Evolutionary conservation across 2,797 vertebrate species (phyloP), one percentile per base, ranked within the genome.

Genomic region (Apogon talboti): DNA sequence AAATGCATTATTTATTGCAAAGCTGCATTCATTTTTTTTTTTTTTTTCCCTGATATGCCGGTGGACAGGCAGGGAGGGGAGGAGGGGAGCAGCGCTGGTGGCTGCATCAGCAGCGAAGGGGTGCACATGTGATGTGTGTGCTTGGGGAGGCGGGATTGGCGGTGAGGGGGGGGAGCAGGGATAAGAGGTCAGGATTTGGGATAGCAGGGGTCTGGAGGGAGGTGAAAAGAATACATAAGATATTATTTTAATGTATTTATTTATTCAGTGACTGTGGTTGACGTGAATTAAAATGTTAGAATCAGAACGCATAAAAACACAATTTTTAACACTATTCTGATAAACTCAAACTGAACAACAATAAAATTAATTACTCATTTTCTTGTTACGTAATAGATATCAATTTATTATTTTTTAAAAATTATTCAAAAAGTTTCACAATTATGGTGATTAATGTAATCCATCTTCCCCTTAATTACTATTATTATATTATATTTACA

Each of bases 1-100:
- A 92, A 91, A 93, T 94, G 78, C 90, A 93, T 94, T 94, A 94
- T 94, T 94, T 94, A 94, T 94, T 85, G 85, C 81, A 85, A 91
- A 87, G 87, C 91, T 82, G 84, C 88, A 85, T 91, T 91, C 76
- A 71, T 82, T 79, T 82, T 63, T 59, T 64, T 71, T 60, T 71
- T 60, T 24, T 24, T 24, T 24, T 24, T n/a, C 70, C 72, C 49
- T 70, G 67, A 81, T 88, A 87, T 81, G 83, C 73, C 48, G 69
- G 73, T 87, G 89, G 88, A 92, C 88, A 86, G 55, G 77, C 74
- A 82, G 86, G 82, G 83, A 69, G 77, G 91, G 81, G 70, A 76
- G 76, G 35, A 71, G 42, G 90, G 81, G 66, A 76, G 73, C 28
- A 68, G 41, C 24, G 47, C 76, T 64, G 63, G 76, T 73, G 81